phyloP scores from a whole-genome alignment of 2,888 invertebrate genomes.

The Melieria picta region DNA sequence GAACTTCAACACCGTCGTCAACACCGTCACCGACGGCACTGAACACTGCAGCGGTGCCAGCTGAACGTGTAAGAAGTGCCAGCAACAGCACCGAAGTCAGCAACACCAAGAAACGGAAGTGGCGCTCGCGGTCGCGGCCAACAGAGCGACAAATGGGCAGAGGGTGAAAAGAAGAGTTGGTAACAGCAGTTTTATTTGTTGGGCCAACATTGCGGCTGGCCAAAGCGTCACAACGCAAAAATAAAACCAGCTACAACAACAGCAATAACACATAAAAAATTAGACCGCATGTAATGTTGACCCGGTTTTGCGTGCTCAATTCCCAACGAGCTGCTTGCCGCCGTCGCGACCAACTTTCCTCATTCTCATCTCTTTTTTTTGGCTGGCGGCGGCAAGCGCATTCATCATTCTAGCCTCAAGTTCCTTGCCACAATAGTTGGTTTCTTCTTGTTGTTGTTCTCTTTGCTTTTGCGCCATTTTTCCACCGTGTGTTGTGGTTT shows the following conservation, averaged over 20 bases:
- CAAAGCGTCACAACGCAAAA: constrained; percentile 16
- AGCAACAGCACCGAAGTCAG: constrained; percentile 12
- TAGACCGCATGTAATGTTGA: constrained; percentile 54
- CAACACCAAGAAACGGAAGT: constrained; percentile 35
- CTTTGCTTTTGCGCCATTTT: constrained; percentile 5
- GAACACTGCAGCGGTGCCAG: background rate
- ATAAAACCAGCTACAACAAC: constrained; percentile 11
- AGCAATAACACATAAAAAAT: constrained; percentile 40
- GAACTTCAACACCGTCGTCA: background rate
- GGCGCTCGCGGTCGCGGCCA: too few species aligned
- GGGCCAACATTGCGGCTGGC: constrained; percentile 42
- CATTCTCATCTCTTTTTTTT: constrained; percentile 2
- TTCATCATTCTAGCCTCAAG: too few species aligned
- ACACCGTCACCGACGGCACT: constrained; percentile 26
- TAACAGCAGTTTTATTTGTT: constrained; percentile 38
- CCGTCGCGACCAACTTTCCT: constrained; percentile 3
- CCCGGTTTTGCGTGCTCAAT: constrained; percentile 48
- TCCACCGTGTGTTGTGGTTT: too few species aligned
- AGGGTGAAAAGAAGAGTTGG: constrained; percentile 26
- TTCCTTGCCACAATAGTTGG: too few species aligned
- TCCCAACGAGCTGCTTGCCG: background rate
- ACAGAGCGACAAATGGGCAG: too few species aligned
- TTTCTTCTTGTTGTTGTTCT: background rate
- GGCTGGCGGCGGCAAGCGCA: background rate
- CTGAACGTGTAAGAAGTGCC: background rate